Evolutionary conservation across 2,888 invertebrate genomes (phyloP), one percentile per base, ranked within the genome.

Genomic region (Myopa tessellatipennis): DNA sequence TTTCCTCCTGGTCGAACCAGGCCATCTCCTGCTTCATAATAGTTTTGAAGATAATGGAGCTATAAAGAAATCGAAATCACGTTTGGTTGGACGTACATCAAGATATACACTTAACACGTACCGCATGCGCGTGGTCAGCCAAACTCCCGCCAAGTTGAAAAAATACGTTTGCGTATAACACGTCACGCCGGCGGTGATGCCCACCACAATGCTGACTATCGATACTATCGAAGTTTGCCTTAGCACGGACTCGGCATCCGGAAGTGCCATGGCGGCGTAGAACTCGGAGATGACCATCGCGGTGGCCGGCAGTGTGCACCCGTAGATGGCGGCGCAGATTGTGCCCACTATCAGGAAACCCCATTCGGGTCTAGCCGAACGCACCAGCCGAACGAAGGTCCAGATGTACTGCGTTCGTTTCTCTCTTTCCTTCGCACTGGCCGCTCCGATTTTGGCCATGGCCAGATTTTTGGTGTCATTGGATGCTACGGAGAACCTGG

Each of bases 211-310:
- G 86, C 94, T 94, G 18, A 92, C 85, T 0, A 93, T 84, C 0
- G 93, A 91, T 79, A 93, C 94, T 40, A 90, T 83, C 10, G 91
- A 89, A 0, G 93, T 92, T 81, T 92, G 89, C 0, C 85, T 78
- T 16, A 92, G 87, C 0, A 94, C 92, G 72, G 89, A 89, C 0
- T 90, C 91, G 7, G 89, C 89, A 78, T 94, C 83, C 4, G 83
- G 82, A 10, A 84, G 81, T 1, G 85, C 86, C 40, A 87, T 61
- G 0, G 86, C 85, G 16, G 92, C 92, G 83, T 94, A 93, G 0
- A 94, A 92, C 83, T 95, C 94, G 10, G 94, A 95, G 83, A 95
- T 94, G 4, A 95, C 89, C 4, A 95, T 90, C 0, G 95, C 94
- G 83, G 94, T 95, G n/a, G 92, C 91, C 0, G 95, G 95, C 83